phyloP scores from a whole-genome alignment of 2,113 vertebrate species.

The Misgurnus mizolepis region DNA sequence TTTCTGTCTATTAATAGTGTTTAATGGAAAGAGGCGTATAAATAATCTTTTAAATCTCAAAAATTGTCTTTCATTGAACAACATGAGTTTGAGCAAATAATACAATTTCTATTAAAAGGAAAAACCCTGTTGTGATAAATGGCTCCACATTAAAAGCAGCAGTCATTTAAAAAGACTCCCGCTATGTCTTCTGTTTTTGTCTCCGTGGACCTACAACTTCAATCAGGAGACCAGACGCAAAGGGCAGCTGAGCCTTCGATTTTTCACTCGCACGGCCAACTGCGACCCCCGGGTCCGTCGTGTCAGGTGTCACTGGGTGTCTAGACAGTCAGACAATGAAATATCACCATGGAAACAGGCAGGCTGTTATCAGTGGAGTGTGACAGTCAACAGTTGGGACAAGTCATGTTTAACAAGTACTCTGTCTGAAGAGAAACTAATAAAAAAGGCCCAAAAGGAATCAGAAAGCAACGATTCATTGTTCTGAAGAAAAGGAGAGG shows the following conservation, averaged over 20 bases:
- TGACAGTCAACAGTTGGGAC: constrained; percentile 51
- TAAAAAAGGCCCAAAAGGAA: constrained; percentile 24
- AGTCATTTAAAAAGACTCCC: constrained; percentile 6
- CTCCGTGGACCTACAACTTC: constrained; percentile 26
- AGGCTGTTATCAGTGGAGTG: constrained; percentile 54
- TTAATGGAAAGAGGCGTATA: no score
- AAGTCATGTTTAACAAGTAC: constrained; percentile 53
- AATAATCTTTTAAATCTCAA: no score
- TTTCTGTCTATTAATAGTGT: no score
- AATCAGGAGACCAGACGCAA: constrained; percentile 47
- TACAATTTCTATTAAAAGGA: neutral
- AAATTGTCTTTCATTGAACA: no score
- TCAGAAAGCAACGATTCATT: constrained; percentile 34
- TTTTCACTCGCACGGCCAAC: constrained; percentile 49
- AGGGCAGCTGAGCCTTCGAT: constrained; percentile 57
- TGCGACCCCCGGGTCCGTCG: constrained; percentile 31
- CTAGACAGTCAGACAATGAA: constrained; percentile 55
- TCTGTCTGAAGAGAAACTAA: constrained; percentile 43
- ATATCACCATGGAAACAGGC: constrained; percentile 54
- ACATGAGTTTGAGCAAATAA: no score
- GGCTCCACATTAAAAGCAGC: neutral
- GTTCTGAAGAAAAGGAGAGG: constrained; percentile 22
- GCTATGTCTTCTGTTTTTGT: constrained; percentile 7
- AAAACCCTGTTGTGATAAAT: neutral
- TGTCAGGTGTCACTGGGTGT: constrained; percentile 58